A percentile compares a stretch with the other conserved stretches of the same genome.
These are phyloP conservation scores for Pelobates fuscus DNA, from an alignment of 2,113 vertebrate genomes.

Conservation along the genomic window DNA sequence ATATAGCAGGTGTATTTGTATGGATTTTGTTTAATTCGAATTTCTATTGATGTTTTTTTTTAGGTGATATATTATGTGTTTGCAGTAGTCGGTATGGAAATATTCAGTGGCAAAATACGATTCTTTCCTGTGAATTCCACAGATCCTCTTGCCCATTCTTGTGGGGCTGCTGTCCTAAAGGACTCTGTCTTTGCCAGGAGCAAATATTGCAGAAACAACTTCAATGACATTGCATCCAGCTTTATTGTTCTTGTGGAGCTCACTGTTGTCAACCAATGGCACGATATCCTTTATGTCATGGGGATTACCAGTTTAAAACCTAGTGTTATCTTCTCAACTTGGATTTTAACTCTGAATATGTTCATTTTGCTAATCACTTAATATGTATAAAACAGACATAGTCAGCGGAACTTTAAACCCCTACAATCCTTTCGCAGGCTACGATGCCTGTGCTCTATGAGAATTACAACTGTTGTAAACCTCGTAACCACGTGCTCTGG, in stretches of 20 bases:
- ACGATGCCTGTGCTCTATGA: too few species aligned
- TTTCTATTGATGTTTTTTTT: too few species aligned
- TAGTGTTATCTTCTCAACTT: not conserved
- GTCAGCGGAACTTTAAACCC: too few species aligned
- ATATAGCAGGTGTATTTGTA: too few species aligned
- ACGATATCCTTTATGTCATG: constrained; percentile 81
- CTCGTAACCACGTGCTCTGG: too few species aligned
- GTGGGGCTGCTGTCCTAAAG: constrained; percentile 78
- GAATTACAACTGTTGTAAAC: too few species aligned
- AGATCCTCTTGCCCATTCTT: constrained; percentile 62
- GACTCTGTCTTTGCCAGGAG: constrained; percentile 74
- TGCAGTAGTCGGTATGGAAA: constrained; percentile 89
- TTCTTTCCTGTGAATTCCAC: constrained; percentile 64
- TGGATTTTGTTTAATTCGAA: too few species aligned
- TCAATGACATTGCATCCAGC: constrained; percentile 80
- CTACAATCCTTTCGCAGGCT: too few species aligned
- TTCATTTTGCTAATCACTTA: too few species aligned
- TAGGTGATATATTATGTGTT: constrained; percentile 91
- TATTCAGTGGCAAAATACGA: constrained; percentile 80
- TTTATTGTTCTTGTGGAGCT: constrained; percentile 87
- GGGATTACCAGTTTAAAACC: not conserved
- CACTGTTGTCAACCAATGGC: constrained; percentile 95
- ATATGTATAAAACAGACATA: too few species aligned
- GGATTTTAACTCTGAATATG: too few species aligned
- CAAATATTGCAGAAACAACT: constrained; percentile 93